Evolutionary conservation across 2,797 vertebrate species (phyloP).

Genomic region (Sorex maritimensis): DNA sequence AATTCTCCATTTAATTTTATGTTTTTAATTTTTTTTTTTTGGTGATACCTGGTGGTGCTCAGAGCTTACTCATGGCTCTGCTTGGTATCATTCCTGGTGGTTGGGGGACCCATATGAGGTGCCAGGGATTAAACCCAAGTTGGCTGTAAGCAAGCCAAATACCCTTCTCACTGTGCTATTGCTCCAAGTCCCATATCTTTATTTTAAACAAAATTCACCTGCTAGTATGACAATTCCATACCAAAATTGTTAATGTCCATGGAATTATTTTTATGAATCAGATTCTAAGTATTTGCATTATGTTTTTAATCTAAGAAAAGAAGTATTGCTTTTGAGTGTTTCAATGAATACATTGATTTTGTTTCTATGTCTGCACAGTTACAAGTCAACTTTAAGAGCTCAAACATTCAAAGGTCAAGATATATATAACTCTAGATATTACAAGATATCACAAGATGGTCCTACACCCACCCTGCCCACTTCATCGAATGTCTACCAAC

Average conservation of each 20-base stretch:
- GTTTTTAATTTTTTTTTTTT: no score
- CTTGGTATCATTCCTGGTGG: no score
- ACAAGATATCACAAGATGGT: neutral
- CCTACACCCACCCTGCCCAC: neutral
- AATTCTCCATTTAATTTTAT: constrained; percentile 25
- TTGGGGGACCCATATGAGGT: no score
- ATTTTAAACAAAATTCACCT: constrained; percentile 32
- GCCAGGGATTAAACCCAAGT: no score
- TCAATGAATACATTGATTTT: constrained; percentile 73
- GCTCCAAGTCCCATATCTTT: neutral
- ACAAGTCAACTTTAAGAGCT: constrained; percentile 4
- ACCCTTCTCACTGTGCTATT: no score
- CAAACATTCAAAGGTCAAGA: constrained; percentile 4
- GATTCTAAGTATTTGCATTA: constrained; percentile 68
- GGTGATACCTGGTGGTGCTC: no score
- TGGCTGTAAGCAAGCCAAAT: no score
- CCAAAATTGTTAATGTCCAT: constrained; percentile 67
- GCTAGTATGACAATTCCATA: neutral
- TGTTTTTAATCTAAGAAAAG: constrained; percentile 72
- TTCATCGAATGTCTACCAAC: constrained; percentile 6
- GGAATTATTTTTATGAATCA: constrained; percentile 71
- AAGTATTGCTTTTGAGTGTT: constrained; percentile 60
- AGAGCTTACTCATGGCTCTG: no score
- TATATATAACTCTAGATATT: neutral
- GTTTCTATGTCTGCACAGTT: constrained; percentile 41